Base-by-base conservation (phyloP, 1,140 invertebrate genomes). In the Eufriesea mexicana region DNA sequence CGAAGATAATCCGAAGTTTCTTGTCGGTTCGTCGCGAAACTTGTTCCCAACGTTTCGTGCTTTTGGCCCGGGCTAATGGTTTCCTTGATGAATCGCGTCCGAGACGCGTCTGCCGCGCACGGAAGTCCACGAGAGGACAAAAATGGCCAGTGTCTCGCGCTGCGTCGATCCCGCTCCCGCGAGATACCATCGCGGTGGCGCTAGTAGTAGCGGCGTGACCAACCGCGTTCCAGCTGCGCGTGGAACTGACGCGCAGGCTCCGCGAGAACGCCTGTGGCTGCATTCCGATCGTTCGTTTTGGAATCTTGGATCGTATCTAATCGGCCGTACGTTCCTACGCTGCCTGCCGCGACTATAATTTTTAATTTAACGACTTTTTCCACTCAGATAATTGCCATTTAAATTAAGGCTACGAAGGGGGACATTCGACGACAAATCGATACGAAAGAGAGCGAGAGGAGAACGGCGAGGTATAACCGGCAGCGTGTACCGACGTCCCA, bases 1-100 rank as follows among this genome's bases (percentile, higher is more conserved):
- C 77, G 84, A 85, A 87, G 87, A 89, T 89, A 89, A 89, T 85
- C 85, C 85, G 25, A 87, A 89, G 86, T 89, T 89, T 89, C 87
- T 89, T 87, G 79, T 76, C 67, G 47, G 6, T 57, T 20, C 25
- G 35, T n/a, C 54, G 28, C 47, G 55, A 81, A 62, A 74, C 59
- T 84, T 67, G 74, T 62, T 61, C 71, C 28, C 68, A 25, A 20
- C n/a, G 35, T 54, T 35, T 70, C 78, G 16, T 66, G 76, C 68
- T 82, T 61, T 59, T 49, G 51, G 49, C 67, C 57, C 16, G 35
- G 76, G 84, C 80, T 86, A 87, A 89, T 89, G 85, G 82, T 79
- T 83, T 73, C 78, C 81, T n/a, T 47, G 49, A 49, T 62, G 64
- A 67, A 55, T 67, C 70, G 64, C 70, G 72, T 70, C 66, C 45